Base-by-base conservation (phyloP, 2,113 vertebrate genomes). In the Monopterus albus region DNA sequence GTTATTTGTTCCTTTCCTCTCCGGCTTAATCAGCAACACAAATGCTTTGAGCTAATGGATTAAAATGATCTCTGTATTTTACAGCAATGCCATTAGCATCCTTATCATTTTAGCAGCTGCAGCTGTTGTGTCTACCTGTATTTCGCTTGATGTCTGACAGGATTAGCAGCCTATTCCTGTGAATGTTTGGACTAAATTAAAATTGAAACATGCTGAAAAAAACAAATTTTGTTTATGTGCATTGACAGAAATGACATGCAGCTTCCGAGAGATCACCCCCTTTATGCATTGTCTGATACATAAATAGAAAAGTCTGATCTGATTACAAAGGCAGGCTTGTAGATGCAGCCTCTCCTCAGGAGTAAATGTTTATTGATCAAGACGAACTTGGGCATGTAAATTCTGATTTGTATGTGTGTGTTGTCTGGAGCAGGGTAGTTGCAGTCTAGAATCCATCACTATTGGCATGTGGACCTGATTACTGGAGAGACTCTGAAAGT, bases 401-500 rank as follows among this genome's bases (percentile, higher is more conserved):
- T 91, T 87, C 83, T 79, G 86, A 88, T 90, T 87, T 86, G 87
- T 91, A 76, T 89, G 81, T 82, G 80, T 42, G 75, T 46, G 62
- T 71, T 71, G 82, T 87, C 75, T 67, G 45, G 66, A 53, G 55
- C 58, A 17, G 76, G 33, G 69, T 26, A 13, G 75, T 84, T 59
- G 72, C 75, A 70, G 68, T 74, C 58, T 69, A 33, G 79, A 89
- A 93, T 94, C 91, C 91, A 93, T 93, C 92, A 93, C 86, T 91
- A 93, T 94, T 87, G 92, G 88, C 93, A 93, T 87, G 82, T 90
- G 81, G 58, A 81, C 84, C 82, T 91, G 92, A 93, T 92, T 92
- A 92, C 91, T 85, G 57, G 76, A 85, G 85, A 88, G 90, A 83
- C 85, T 72, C 84, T 78, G 80, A 84, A 87, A 87, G 82, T 86